A percentile compares a stretch with the other conserved stretches of the same genome.
phyloP scores from a whole-genome alignment of 1,140 invertebrate genomes.

The Heliconius melpomene region DNA sequence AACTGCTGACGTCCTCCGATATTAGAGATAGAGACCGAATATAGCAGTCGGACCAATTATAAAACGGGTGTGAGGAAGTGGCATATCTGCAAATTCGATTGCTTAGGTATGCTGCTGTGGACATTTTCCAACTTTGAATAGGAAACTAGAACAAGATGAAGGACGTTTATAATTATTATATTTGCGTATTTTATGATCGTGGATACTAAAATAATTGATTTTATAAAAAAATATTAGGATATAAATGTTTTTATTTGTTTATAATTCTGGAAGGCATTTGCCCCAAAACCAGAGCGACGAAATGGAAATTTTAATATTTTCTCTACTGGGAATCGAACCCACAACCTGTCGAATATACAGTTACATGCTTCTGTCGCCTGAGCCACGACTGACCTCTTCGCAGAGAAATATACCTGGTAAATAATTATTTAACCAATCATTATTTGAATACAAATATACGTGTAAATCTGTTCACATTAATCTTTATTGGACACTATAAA shows the following conservation, averaged over 20 bases:
- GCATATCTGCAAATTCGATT: neutral
- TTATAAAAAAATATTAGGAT: too few relatives aligned
- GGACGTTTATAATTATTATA: neutral
- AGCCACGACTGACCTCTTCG: too few relatives aligned
- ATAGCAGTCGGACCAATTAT: constrained; percentile 1
- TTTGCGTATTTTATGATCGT: neutral
- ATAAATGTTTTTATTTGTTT: too few relatives aligned
- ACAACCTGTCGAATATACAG: too few relatives aligned
- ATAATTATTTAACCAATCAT: too few relatives aligned
- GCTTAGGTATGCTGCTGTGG: neutral
- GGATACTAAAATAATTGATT: neutral
- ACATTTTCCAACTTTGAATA: neutral
- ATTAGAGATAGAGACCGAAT: constrained; percentile 1
- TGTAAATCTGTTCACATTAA: neutral
- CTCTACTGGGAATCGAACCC: too few relatives aligned
- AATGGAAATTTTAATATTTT: too few relatives aligned
- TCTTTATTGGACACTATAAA: constrained; percentile 14
- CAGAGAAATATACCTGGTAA: too few relatives aligned
- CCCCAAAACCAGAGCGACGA: too few relatives aligned
- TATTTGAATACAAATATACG: too few relatives aligned
- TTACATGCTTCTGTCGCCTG: too few relatives aligned
- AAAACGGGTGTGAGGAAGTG: neutral
- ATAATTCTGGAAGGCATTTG: too few relatives aligned
- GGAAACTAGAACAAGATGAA: neutral
- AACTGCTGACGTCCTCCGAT: neutral